Evolutionary conservation across 2,797 vertebrate species (phyloP).

Genomic region (Micromesistius poutassou): DNA sequence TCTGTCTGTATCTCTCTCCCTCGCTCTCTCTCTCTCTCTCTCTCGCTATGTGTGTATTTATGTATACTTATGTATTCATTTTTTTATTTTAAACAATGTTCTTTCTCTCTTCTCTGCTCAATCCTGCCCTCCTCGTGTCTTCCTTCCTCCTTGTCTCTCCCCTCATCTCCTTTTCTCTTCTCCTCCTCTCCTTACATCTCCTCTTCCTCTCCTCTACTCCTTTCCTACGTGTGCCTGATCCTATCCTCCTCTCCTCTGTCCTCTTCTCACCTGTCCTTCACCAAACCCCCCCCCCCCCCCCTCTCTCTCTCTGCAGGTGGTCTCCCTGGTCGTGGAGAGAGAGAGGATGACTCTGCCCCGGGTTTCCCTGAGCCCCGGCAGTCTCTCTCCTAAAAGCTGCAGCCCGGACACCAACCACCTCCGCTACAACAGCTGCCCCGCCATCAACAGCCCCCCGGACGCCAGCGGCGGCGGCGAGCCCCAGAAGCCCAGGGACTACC

Average conservation of each 20-base stretch:
- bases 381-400: constrained; percentile 31
- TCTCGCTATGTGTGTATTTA: background rate
- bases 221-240: background rate
- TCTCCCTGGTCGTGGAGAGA: constrained; percentile 76
- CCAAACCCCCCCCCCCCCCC: background rate
- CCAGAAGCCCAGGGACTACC: constrained; percentile 61
- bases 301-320: constrained; percentile 63
- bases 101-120: no score
- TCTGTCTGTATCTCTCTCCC: background rate
- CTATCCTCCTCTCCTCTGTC: background rate
- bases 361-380: constrained; percentile 47
- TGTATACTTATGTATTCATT: background rate
- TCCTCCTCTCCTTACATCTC: background rate
- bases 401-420: constrained; percentile 27
- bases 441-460: constrained; percentile 59
- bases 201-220: background rate
- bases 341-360: constrained; percentile 43
- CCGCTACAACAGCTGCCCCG: constrained; percentile 55
- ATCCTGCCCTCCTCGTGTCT: no score
- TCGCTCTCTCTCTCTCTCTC: no score
- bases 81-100: no score
- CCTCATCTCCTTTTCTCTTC: background rate
- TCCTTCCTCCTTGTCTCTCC: no score
- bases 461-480: constrained; percentile 14
- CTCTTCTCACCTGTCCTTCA: background rate